Percentiles rank a stretch among this genome's conserved stretches.
Conservation (phyloP, 2,888 invertebrate species). For the Vannuccia rotundouncinata region DNA sequence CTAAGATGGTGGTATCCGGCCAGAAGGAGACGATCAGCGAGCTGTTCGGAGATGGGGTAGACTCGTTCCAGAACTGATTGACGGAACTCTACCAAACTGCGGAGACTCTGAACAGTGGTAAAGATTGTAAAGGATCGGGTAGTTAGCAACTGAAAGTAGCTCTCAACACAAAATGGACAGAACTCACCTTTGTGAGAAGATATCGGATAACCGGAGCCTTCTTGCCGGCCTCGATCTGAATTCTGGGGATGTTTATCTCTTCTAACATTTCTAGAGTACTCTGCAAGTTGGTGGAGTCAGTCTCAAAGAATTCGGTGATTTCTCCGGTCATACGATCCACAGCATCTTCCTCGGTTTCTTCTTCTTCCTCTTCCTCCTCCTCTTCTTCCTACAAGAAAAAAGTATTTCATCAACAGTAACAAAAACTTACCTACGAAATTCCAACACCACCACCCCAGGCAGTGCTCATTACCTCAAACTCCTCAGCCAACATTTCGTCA, state of each 20-base stretch:
- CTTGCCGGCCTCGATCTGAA: slow-evolving; percentile 50
- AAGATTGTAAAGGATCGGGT: too few relatives aligned
- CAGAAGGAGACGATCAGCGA: slow-evolving; percentile 51
- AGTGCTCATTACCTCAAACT: slow-evolving; percentile 56
- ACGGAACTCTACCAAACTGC: slow-evolving; percentile 42
- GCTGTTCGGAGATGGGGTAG: slow-evolving; percentile 49
- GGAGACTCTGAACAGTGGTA: slow-evolving; percentile 35
- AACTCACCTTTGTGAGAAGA: slow-evolving; percentile 48
- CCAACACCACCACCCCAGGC: too few relatives aligned
- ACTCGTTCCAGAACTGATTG: slow-evolving; percentile 55
- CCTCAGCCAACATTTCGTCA: slow-evolving; percentile 51
- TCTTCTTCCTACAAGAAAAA: slow-evolving; percentile 54
- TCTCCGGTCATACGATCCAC: slow-evolving; percentile 53
- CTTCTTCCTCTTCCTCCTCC: slow-evolving; percentile 55
- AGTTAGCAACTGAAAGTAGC: too few relatives aligned
- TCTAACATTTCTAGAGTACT: slow-evolving; percentile 52
- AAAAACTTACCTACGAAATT: too few relatives aligned
- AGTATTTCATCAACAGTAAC: too few relatives aligned
- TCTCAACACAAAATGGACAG: too few relatives aligned
- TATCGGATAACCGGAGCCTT: slow-evolving; percentile 55
- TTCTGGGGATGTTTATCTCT: slow-evolving; percentile 49
- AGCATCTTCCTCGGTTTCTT: slow-evolving; percentile 55
- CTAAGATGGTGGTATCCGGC: slow-evolving; percentile 55
- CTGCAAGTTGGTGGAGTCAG: slow-evolving; percentile 49
- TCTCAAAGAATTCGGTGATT: slow-evolving; percentile 51